Conservation (phyloP, 2,113 vertebrate genomes). For the Aegotheles bennettii region DNA sequence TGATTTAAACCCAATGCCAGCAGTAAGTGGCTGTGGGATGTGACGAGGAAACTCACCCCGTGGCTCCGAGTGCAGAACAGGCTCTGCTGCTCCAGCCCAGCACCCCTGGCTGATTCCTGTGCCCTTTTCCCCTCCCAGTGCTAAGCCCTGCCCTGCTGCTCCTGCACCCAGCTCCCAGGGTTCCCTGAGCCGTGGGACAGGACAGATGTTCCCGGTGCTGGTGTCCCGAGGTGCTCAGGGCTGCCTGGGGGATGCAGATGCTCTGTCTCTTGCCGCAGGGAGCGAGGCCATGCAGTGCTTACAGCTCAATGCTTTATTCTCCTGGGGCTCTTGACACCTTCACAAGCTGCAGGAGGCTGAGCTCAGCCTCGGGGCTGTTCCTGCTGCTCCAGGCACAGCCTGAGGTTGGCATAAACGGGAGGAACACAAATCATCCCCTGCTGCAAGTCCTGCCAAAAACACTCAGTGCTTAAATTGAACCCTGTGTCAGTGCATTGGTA, state of each 20-base stretch:
- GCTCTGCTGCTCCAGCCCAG: neutral
- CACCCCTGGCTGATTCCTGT: neutral
- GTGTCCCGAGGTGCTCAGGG: neutral
- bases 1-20: neutral
- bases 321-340: neutral
- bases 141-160: neutral
- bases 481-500: neutral
- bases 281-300: rapidly evolving
- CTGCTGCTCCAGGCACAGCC: neutral
- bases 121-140: neutral
- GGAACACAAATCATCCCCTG: neutral
- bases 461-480: neutral
- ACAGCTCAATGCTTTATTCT: neutral
- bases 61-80: neutral
- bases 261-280: neutral
- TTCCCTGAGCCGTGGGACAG: too few species aligned
- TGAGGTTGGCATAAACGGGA: neutral
- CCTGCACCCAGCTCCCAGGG: too few species aligned
- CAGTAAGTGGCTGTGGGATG: neutral
- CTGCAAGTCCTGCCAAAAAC: neutral
- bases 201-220: neutral
- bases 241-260: neutral
- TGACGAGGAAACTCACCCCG: neutral
- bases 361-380: neutral
- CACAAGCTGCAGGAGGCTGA: neutral